Evolutionary conservation across 2,888 invertebrate species (phyloP).

Genomic region (Rhopalosiphum nymphaeae): DNA sequence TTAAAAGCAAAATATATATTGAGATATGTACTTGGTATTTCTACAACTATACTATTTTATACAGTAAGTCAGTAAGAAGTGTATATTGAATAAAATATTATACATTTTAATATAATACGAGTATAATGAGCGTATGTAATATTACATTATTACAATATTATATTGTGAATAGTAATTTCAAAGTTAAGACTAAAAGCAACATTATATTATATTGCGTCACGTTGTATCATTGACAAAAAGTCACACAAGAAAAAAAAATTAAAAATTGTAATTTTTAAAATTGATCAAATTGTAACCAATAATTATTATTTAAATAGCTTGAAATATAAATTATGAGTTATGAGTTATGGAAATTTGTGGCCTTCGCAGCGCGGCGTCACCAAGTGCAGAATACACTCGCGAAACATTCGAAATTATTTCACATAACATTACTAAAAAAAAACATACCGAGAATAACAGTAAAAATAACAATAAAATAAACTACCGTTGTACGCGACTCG

Average conservation of each 20-base stretch:
- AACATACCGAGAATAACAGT: background rate
- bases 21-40: background rate
- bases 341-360: background rate
- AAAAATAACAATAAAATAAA: background rate
- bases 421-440: background rate
- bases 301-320: background rate
- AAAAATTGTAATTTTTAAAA: background rate
- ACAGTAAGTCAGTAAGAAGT: background rate
- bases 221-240: background rate
- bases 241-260: background rate
- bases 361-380: background rate
- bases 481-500: background rate
- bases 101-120: background rate
- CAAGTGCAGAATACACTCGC: background rate
- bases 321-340: background rate
- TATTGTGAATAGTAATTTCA: background rate
- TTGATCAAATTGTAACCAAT: background rate
- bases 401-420: background rate
- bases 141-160: too few species aligned
- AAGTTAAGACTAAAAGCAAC: too few species aligned
- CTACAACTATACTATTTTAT: background rate
- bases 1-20: background rate
- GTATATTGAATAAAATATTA: background rate
- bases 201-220: background rate
- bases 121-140: background rate